These are phyloP conservation scores for Isotomurus palustris DNA, from an alignment of 2,888 invertebrate genomes.

Conservation along the genomic window DNA sequence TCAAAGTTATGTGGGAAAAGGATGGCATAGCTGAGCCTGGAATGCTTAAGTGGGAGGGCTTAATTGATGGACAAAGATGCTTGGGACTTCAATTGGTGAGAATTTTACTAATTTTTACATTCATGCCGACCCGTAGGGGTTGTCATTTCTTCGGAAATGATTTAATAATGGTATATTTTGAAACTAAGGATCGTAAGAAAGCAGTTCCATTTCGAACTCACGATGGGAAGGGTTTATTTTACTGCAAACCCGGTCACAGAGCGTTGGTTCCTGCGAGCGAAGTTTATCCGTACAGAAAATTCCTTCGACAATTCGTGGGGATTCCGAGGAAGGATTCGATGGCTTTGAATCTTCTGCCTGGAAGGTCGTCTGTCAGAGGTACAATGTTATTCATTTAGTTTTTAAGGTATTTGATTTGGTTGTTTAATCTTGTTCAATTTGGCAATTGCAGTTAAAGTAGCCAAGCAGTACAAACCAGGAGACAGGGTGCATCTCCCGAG, in stretches of 20 bases:
- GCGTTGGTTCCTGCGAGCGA: slow-evolving; percentile 31
- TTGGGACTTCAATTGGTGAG: slow-evolving; percentile 31
- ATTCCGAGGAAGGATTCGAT: slow-evolving; percentile 25
- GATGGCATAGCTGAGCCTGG: slow-evolving; percentile 34
- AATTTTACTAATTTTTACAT: not conserved
- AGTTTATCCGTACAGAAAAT: slow-evolving; percentile 30
- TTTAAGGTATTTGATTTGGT: not conserved
- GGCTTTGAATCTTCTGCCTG: slow-evolving; percentile 12
- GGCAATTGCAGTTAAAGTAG: slow-evolving; percentile 9
- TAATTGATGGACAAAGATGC: slow-evolving; percentile 17
- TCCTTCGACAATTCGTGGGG: slow-evolving; percentile 24
- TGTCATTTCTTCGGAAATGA: not conserved
- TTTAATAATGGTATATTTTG: not conserved
- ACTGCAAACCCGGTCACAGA: slow-evolving; percentile 35
- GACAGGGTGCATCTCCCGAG: slow-evolving; percentile 25
- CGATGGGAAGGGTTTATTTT: slow-evolving; percentile 34
- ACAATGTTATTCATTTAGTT: not conserved
- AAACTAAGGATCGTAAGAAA: slow-evolving; percentile 31
- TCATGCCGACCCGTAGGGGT: too few species aligned
- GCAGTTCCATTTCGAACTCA: slow-evolving; percentile 26
- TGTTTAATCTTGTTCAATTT: not conserved
- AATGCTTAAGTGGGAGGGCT: slow-evolving; percentile 25
- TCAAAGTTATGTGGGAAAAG: slow-evolving; percentile 31
- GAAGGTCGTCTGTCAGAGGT: slow-evolving; percentile 20
- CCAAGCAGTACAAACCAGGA: slow-evolving; percentile 29